A percentile compares a stretch with the other conserved stretches of the same genome.
phyloP scores from a whole-genome alignment of 2,888 invertebrate species.

The Agrilus cyanescens region DNA sequence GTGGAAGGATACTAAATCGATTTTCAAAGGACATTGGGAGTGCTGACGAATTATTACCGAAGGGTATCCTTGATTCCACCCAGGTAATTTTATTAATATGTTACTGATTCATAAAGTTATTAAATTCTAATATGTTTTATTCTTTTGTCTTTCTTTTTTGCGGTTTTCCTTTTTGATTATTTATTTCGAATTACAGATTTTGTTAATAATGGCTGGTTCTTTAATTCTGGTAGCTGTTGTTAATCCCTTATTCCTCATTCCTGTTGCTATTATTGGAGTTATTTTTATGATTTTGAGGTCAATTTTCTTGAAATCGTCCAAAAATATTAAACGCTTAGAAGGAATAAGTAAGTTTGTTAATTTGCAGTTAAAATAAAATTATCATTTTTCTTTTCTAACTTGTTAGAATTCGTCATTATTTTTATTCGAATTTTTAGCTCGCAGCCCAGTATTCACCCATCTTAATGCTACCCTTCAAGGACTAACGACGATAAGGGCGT shows the following conservation, averaged over 20 bases:
- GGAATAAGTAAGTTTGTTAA: slow-evolving; percentile 45
- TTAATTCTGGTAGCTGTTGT: slow-evolving; percentile 43
- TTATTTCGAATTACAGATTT: slow-evolving; percentile 32
- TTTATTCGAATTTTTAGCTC: slow-evolving; percentile 40
- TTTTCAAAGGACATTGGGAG: slow-evolving; percentile 77
- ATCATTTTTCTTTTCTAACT: background rate
- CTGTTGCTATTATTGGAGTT: slow-evolving; percentile 41
- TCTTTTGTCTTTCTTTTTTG: background rate
- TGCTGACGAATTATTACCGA: slow-evolving; percentile 62
- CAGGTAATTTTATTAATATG: slow-evolving; percentile 38
- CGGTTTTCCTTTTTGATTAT: slow-evolving; percentile 11
- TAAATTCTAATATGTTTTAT: background rate
- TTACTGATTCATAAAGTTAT: background rate
- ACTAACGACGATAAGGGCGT: slow-evolving; percentile 68
- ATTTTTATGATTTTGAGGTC: slow-evolving; percentile 50
- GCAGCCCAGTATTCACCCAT: slow-evolving; percentile 76
- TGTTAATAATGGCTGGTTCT: slow-evolving; percentile 38
- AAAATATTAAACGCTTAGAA: slow-evolving; percentile 57
- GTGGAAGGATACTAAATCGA: slow-evolving; percentile 64
- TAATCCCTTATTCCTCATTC: slow-evolving; percentile 38
- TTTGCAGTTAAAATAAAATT: background rate
- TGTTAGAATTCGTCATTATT: background rate
- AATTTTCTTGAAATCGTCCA: slow-evolving; percentile 55
- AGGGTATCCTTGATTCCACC: slow-evolving; percentile 49
- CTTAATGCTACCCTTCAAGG: slow-evolving; percentile 69